A percentile compares a stretch with the other conserved stretches of the same genome.
Evolutionary conservation across 2,888 invertebrate genomes (phyloP).

Genomic region (Apodemia hepburni): DNA sequence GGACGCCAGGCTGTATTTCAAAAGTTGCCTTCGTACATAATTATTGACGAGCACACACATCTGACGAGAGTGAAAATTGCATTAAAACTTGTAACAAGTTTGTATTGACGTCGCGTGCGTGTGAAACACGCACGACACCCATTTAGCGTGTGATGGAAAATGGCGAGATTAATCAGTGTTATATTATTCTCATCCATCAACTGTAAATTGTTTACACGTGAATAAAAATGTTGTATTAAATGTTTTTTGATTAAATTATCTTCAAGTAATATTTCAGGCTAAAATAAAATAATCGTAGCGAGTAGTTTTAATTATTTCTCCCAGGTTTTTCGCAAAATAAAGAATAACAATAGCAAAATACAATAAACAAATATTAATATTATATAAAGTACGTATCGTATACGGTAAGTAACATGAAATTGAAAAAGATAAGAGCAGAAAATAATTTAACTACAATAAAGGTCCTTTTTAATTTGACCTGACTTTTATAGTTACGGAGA

Average conservation of each 20-base stretch:
- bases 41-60: constrained; percentile 24
- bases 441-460: no score
- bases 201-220: constrained; percentile 21
- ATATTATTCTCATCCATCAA: neutral
- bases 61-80: constrained; percentile 28
- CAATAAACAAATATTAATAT: no score
- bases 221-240: neutral
- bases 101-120: constrained; percentile 28
- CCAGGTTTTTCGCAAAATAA: no score
- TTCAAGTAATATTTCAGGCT: neutral
- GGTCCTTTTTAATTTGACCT: no score
- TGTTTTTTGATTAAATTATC: neutral
- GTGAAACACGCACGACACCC: constrained; percentile 23
- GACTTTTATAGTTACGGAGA: no score
- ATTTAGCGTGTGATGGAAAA: constrained; percentile 23
- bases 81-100: constrained; percentile 31
- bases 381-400: no score
- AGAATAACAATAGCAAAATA: no score
- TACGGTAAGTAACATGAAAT: no score
- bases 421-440: no score
- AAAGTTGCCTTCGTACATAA: neutral
- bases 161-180: constrained; percentile 21
- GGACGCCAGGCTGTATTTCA: neutral
- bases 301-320: no score
- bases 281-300: no score